Conservation (phyloP, 1,140 invertebrate genomes). For the Archivesica marissinica region DNA sequence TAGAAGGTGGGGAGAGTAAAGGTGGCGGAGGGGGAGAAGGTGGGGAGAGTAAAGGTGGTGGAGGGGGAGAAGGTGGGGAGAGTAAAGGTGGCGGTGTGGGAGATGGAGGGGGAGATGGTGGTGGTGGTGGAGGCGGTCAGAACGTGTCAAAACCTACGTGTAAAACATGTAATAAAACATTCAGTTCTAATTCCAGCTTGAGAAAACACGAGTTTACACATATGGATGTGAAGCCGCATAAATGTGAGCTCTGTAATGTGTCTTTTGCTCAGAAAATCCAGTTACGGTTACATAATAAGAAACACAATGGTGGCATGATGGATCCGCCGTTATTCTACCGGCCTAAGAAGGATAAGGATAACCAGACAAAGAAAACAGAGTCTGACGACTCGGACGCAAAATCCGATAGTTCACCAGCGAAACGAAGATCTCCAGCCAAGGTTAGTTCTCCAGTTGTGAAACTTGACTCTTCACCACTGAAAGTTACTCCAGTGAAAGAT, state of each 20-base stretch:
- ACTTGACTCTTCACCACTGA: not conserved
- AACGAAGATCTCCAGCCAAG: conserved; percentile 1
- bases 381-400: not conserved
- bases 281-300: conserved; percentile 61
- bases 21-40: not conserved
- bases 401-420: not conserved
- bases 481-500: not conserved
- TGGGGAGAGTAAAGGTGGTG: not conserved
- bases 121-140: not conserved
- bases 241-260: conserved; percentile 91
- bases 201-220: conserved; percentile 86
- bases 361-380: not conserved
- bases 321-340: conserved; percentile 28
- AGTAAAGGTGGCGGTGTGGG: not conserved
- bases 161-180: conserved; percentile 41
- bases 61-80: not conserved
- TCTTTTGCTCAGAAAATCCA: conserved; percentile 53
- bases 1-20: not conserved
- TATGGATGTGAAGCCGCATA: conserved; percentile 97
- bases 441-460: not conserved
- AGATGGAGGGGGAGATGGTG: not conserved
- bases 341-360: not conserved
- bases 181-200: conserved; percentile 51
- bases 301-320: conserved; percentile 66
- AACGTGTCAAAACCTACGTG: conserved; percentile 24